Evolutionary conservation across 2,888 invertebrate genomes (phyloP).

Genomic region (Diarsia dahlii): DNA sequence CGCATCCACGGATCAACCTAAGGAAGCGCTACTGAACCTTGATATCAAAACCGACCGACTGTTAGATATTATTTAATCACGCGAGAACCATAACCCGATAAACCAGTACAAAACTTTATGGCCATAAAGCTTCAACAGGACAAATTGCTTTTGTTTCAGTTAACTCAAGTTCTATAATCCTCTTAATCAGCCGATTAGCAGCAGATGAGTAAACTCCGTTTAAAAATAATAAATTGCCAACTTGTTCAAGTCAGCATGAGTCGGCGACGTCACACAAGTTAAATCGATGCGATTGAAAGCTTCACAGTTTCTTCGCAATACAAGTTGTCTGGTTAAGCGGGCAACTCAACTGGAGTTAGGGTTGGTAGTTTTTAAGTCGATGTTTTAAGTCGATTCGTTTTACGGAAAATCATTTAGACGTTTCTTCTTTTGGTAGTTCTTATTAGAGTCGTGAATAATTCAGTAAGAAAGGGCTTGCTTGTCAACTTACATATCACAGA

Average conservation of each 20-base stretch:
- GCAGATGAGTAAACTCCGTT: neutral
- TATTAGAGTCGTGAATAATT: neutral
- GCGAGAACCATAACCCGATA: neutral
- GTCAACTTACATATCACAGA: neutral
- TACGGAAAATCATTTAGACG: no score
- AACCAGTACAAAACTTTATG: neutral
- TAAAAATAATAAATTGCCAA: slow-evolving; percentile 41
- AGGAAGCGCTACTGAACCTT: no score
- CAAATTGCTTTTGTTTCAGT: slow-evolving; percentile 15
- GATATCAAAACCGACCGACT: no score
- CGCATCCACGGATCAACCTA: no score
- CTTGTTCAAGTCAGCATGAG: slow-evolving; percentile 42
- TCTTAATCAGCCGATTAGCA: slow-evolving; percentile 10
- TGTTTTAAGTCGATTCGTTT: no score
- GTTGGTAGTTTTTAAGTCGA: slow-evolving; percentile 18
- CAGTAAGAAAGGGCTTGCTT: neutral
- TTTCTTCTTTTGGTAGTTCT: neutral
- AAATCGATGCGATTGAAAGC: slow-evolving; percentile 54
- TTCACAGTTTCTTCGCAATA: slow-evolving; percentile 44
- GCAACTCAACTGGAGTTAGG: slow-evolving; percentile 17
- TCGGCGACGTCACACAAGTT: slow-evolving; percentile 31
- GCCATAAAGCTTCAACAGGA: neutral
- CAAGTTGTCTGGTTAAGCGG: slow-evolving; percentile 41
- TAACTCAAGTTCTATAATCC: slow-evolving; percentile 2
- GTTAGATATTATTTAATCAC: no score